phyloP scores from a whole-genome alignment of 2,888 invertebrate species.

The Gibbula magus region DNA sequence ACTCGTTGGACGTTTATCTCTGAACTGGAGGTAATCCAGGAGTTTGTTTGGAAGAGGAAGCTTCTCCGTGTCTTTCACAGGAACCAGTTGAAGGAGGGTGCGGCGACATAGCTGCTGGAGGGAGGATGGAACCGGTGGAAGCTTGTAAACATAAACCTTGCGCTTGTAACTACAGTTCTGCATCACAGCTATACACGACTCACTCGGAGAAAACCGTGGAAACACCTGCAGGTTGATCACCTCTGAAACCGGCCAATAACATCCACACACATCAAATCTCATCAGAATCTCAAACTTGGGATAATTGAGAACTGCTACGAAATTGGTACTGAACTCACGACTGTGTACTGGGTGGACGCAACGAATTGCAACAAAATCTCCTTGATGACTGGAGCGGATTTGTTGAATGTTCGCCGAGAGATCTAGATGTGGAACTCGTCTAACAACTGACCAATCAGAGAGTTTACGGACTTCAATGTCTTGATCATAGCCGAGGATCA shows the following conservation, averaged over 20 bases:
- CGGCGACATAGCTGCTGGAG: constrained; percentile 57
- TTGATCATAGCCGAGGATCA: constrained; percentile 45
- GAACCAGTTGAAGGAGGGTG: constrained; percentile 53
- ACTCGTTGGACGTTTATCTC: constrained; percentile 13
- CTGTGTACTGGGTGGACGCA: constrained; percentile 58
- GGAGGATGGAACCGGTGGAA: constrained; percentile 47
- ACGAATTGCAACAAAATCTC: constrained; percentile 55
- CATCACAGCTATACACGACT: constrained; percentile 59
- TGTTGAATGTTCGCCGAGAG: constrained; percentile 58
- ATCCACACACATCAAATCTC: constrained; percentile 55
- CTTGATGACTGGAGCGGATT: constrained; percentile 57
- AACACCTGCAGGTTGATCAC: constrained; percentile 64
- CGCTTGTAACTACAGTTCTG: constrained; percentile 57
- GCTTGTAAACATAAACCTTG: constrained; percentile 58
- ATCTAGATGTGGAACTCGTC: constrained; percentile 40
- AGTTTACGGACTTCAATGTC: constrained; percentile 48
- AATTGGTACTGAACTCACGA: constrained; percentile 53
- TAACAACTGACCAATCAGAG: constrained; percentile 43
- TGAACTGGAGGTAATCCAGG: constrained; percentile 41
- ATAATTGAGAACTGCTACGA: constrained; percentile 52
- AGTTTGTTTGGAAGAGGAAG: constrained; percentile 56
- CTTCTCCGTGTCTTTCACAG: constrained; percentile 46
- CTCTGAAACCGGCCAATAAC: constrained; percentile 65
- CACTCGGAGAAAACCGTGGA: constrained; percentile 62
- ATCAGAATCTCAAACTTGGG: constrained; percentile 45